These are phyloP conservation scores for Hoplostethus atlanticus DNA, from an alignment of 2,797 vertebrate genomes.

Conservation along the genomic window DNA sequence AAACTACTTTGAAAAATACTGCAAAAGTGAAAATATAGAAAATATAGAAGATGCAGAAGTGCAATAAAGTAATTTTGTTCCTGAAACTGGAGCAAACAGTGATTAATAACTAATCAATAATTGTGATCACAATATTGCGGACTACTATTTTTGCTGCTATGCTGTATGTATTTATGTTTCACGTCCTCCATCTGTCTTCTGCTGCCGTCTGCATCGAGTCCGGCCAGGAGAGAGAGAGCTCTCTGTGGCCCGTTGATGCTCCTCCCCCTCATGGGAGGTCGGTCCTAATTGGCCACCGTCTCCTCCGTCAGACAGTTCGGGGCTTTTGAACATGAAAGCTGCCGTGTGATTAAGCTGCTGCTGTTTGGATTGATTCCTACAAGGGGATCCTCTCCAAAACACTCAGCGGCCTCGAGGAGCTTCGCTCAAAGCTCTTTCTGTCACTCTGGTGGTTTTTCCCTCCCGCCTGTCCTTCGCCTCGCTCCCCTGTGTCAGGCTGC, in stretches of 20 bases:
- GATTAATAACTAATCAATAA: too few relatives aligned
- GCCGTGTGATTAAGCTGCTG: conserved; percentile 47
- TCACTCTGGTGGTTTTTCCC: neutral
- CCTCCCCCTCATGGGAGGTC: conserved; percentile 54
- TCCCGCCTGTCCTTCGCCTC: too few relatives aligned
- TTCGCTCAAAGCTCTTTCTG: conserved; percentile 10
- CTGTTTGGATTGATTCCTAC: conserved; percentile 47
- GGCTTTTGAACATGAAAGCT: conserved; percentile 47
- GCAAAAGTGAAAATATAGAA: too few relatives aligned
- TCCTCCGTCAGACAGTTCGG: conserved; percentile 46
- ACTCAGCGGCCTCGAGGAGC: conserved; percentile 40
- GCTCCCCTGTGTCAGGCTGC: neutral
- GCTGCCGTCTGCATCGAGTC: too few relatives aligned
- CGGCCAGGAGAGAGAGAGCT: too few relatives aligned
- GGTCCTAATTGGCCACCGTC: conserved; percentile 55
- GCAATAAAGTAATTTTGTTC: too few relatives aligned
- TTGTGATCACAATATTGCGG: too few relatives aligned
- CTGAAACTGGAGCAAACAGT: too few relatives aligned
- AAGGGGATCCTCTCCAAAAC: conserved; percentile 45
- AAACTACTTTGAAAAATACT: too few relatives aligned
- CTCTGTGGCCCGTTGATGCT: conserved; percentile 53
- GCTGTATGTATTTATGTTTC: neutral
- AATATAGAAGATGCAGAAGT: too few relatives aligned
- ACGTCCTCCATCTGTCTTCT: conserved; percentile 61
- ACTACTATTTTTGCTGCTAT: too few relatives aligned